Conservation (phyloP, 2,888 invertebrate genomes). For the Philhelius pedissequus region DNA sequence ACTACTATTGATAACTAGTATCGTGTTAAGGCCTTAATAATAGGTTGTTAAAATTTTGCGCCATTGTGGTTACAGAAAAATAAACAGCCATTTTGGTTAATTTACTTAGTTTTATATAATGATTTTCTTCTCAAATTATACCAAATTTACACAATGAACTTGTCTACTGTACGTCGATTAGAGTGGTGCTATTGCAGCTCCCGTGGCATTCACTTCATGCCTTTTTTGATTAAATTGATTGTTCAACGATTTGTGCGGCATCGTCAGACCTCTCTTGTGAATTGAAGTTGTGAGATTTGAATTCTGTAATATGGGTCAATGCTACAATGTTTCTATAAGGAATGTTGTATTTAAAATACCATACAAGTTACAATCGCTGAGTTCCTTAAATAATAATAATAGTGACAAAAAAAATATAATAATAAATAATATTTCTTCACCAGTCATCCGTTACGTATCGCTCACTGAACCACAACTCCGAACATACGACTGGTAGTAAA, state of each 20-base stretch:
- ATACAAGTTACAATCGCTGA: neutral
- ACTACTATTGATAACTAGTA: too few species aligned
- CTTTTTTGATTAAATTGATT: conserved; percentile 47
- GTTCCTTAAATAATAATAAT: neutral
- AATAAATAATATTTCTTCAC: neutral
- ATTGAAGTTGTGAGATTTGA: conserved; percentile 58
- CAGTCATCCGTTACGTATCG: conserved; percentile 33
- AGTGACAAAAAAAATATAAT: neutral
- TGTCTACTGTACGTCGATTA: neutral
- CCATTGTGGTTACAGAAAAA: neutral
- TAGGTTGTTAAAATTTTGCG: too few species aligned
- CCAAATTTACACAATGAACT: neutral
- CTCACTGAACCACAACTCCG: conserved; percentile 46
- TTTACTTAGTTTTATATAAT: neutral
- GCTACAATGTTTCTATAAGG: conserved; percentile 36
- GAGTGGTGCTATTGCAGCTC: neutral
- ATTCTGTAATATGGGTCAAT: conserved; percentile 57
- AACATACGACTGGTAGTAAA: neutral
- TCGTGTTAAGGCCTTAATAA: too few species aligned
- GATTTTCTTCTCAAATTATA: neutral
- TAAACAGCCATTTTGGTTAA: neutral
- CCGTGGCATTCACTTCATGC: conserved; percentile 46
- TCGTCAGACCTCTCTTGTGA: conserved; percentile 9
- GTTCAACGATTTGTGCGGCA: conserved; percentile 43
- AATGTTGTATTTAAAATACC: conserved; percentile 5